Evolutionary conservation across 53 echinoderm and acorn worm genomes (phyloP), one percentile per base, ranked within the genome.

Genomic region (Paracentrotus lividus): DNA sequence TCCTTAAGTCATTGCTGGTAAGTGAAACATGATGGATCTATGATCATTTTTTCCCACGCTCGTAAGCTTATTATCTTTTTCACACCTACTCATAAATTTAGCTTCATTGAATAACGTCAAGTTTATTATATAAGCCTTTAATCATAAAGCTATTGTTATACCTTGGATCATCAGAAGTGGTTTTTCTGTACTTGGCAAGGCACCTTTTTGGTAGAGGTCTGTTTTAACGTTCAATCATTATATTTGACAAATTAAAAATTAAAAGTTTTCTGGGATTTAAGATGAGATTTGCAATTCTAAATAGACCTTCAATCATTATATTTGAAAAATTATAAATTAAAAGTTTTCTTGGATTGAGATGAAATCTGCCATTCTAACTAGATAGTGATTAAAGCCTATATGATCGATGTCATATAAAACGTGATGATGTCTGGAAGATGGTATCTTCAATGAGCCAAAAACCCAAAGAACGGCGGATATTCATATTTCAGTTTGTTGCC

Each of bases 1-100:
- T 89, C 89, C 89, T 89, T 64, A 42, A 89, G 89, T 89, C 89
- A 89, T 89, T 61, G 61, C 6, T 10, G 89, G 89, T 89, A 65
- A 89, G 89, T 89, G 89, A 65, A 89, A 89, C 89, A 89, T 89
- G 89, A 89, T 89, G 65, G 65, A 58, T 89, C 89, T 89, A 61
- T 64, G 10, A 89, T 49, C 13, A 89, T 61, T 27, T 59, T 86
- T 89, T 89, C 89, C 89, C 89, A 89, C 89, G 65, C 42, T 89
- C 40, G 45, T 43, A 88, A 53, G 23, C 32, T 76, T 76, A 42
- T 76, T n/a, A 33, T 86, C 86, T 86, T 86, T 27, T 38, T 55
- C 55, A 56, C 86, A 86, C 86, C 86, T 86, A 72, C 10, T 24
- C 26, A 81, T n/a, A 47, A 44, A 45, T 44, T n/a, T 8, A 81